Conservation (phyloP, 2,113 vertebrate species). For the Gambusia holbrooki region DNA sequence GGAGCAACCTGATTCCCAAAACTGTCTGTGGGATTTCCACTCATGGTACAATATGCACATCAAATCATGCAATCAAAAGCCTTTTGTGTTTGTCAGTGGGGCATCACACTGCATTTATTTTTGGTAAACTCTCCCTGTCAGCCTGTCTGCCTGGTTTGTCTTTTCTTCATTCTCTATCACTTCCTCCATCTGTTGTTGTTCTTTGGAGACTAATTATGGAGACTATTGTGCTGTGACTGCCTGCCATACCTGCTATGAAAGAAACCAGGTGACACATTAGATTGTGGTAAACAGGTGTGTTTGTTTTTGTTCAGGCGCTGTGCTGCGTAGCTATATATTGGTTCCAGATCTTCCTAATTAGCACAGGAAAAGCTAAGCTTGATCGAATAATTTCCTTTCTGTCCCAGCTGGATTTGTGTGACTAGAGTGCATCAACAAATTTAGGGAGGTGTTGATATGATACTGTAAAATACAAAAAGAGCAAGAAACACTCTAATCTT, state of each 20-base stretch:
- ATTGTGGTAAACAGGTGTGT: constrained; percentile 68
- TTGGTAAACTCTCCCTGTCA: constrained; percentile 22
- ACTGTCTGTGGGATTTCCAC: not conserved
- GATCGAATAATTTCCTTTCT: constrained; percentile 50
- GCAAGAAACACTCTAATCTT: constrained; percentile 3
- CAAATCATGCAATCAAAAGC: constrained; percentile 29
- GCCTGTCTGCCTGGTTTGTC: constrained; percentile 21
- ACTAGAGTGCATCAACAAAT: not conserved
- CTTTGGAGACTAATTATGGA: constrained; percentile 78
- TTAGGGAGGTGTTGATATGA: not conserved
- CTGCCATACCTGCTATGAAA: constrained; percentile 71
- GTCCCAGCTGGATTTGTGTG: constrained; percentile 29
- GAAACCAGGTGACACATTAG: constrained; percentile 65
- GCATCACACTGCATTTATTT: constrained; percentile 28
- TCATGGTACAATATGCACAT: constrained; percentile 1
- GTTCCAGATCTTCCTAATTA: constrained; percentile 60
- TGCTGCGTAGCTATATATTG: constrained; percentile 46
- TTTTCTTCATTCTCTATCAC: constrained; percentile 34
- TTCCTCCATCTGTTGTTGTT: constrained; percentile 72
- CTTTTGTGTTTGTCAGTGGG: constrained; percentile 39
- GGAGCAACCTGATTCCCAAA: constrained; percentile 9
- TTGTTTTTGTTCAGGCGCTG: constrained; percentile 57
- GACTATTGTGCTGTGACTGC: constrained; percentile 73
- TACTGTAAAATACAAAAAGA: not conserved
- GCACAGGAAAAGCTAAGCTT: constrained; percentile 60